A percentile compares a stretch with the other conserved stretches of the same genome.
phyloP scores from a whole-genome alignment of 2,888 invertebrate genomes.

The Eilema griseolum region DNA sequence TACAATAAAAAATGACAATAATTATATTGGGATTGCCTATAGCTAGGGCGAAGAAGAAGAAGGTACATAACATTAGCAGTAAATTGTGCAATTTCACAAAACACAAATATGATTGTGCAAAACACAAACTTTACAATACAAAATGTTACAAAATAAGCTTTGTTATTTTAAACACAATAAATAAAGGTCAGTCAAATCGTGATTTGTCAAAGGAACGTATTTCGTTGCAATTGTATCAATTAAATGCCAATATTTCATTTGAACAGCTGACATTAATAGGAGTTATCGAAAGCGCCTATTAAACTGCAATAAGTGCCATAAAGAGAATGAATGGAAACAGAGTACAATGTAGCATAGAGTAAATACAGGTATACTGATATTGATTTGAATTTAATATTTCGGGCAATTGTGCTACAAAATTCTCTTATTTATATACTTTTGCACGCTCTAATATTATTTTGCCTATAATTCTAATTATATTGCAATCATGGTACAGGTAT shows the following conservation, averaged over 20 bases:
- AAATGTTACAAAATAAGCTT: neutral
- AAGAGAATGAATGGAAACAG: constrained; percentile 30
- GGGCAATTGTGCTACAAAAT: neutral
- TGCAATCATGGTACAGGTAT: too few species aligned
- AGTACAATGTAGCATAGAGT: constrained; percentile 11
- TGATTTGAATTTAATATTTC: neutral
- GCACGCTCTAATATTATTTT: neutral
- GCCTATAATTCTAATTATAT: too few species aligned
- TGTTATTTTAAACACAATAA: constrained; percentile 24
- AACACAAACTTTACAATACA: neutral
- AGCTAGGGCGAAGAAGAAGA: too few species aligned
- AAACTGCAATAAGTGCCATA: constrained; percentile 43
- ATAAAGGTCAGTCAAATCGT: constrained; percentile 39
- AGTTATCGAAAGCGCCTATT: constrained; percentile 41
- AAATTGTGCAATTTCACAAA: neutral
- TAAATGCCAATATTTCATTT: constrained; percentile 46
- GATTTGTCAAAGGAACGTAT: constrained; percentile 44
- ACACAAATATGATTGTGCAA: neutral
- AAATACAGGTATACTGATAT: neutral
- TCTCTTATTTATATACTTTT: neutral
- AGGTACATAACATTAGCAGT: neutral
- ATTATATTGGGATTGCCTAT: too few species aligned
- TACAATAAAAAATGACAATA: too few species aligned
- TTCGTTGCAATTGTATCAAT: constrained; percentile 48
- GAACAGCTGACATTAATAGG: constrained; percentile 49